A percentile compares a stretch with the other conserved stretches of the same genome.
phyloP scores from a whole-genome alignment of 2,888 invertebrate species.

The Nyleta sp. region DNA sequence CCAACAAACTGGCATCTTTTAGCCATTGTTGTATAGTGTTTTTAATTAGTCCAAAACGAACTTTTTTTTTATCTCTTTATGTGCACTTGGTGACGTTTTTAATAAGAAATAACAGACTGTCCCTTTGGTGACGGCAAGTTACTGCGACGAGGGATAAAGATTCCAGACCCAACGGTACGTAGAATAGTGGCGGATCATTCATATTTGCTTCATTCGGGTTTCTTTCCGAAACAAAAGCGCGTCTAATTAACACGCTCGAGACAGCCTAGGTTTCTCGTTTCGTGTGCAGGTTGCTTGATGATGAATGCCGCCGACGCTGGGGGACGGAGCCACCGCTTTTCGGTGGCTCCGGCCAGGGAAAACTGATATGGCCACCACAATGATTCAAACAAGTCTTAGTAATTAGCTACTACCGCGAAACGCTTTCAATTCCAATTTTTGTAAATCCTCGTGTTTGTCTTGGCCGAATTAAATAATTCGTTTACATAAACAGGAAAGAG shows the following conservation, averaged over 20 bases:
- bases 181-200: constrained; percentile 69
- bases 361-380: constrained; percentile 69
- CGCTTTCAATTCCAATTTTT: constrained; percentile 21
- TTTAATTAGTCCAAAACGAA: too few species aligned
- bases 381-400: constrained; percentile 73
- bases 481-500: too few species aligned
- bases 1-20: too few species aligned
- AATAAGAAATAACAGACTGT: constrained; percentile 47
- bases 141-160: constrained; percentile 37
- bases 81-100: constrained; percentile 25
- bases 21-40: too few species aligned
- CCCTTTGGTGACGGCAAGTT: constrained; percentile 30
- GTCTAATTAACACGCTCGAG: constrained; percentile 80
- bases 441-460: not conserved
- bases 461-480: too few species aligned
- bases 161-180: constrained; percentile 16
- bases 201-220: constrained; percentile 77
- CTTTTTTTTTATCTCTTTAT: not conserved
- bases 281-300: constrained; percentile 43
- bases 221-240: constrained; percentile 77
- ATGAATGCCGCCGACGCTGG: constrained; percentile 50
- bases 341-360: constrained; percentile 21
- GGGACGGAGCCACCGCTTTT: constrained; percentile 54
- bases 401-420: constrained; percentile 70
- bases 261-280: constrained; percentile 67